These are phyloP conservation scores for Microplitis demolitor DNA, from an alignment of 1,140 invertebrate species.

Conservation along the genomic window DNA sequence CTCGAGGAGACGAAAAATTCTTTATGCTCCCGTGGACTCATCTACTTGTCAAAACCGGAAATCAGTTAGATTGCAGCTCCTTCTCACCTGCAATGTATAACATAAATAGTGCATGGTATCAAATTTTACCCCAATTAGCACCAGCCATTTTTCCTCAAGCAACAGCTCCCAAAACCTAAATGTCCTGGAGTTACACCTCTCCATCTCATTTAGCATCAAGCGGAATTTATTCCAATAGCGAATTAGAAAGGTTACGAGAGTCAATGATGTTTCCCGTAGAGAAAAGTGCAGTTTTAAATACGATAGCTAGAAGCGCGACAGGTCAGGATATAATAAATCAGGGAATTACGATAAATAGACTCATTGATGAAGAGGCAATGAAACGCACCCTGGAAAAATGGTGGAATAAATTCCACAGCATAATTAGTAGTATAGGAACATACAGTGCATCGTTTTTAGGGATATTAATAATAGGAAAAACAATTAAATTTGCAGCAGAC, in stretches of 20 bases:
- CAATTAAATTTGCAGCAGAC: no score
- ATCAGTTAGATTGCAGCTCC: no score
- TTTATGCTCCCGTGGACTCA: no score
- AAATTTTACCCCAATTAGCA: no score
- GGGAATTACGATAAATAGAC: background rate
- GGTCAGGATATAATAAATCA: background rate
- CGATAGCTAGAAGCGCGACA: conserved; percentile 13
- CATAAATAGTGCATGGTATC: no score
- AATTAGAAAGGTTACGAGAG: background rate
- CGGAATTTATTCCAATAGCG: conserved; percentile 10
- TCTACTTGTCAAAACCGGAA: no score
- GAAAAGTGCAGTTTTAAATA: conserved; percentile 31
- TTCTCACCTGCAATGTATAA: no score
- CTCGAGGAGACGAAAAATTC: no score
- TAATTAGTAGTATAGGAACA: background rate
- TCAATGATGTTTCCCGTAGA: conserved; percentile 31
- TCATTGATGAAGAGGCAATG: conserved; percentile 22
- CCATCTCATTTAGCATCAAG: conserved; percentile 10
- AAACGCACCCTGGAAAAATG: background rate
- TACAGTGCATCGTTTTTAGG: no score
- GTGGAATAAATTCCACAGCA: conserved; percentile 19
- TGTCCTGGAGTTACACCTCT: conserved; percentile 32
- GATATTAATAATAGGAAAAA: no score
- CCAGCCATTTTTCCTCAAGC: no score
- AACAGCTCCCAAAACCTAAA: background rate